A percentile compares a stretch with the other conserved stretches of the same genome.
These are phyloP conservation scores for Lindbergichthys nudifrons DNA, from an alignment of 2,797 vertebrate genomes.

Conservation along the genomic window DNA sequence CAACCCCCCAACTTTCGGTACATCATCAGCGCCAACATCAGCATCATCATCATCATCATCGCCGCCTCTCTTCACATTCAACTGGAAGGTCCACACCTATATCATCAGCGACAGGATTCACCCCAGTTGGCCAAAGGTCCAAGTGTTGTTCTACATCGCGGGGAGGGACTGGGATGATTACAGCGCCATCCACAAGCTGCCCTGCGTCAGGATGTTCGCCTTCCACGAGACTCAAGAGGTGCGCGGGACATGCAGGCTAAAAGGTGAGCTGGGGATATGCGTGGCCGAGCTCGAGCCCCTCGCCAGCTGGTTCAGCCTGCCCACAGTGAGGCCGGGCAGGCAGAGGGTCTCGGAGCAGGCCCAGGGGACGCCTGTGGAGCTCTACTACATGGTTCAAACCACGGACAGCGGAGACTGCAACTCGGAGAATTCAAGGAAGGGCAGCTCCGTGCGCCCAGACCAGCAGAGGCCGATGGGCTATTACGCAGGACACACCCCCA, in stretches of 20 bases:
- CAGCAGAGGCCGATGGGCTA: slow-evolving; percentile 81
- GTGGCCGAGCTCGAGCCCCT: slow-evolving; percentile 88
- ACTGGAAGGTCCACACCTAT: slow-evolving; percentile 88
- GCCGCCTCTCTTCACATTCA: slow-evolving; percentile 85
- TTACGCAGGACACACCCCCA: slow-evolving; percentile 84
- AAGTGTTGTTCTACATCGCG: slow-evolving; percentile 87
- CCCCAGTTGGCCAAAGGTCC: slow-evolving; percentile 88
- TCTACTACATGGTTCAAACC: slow-evolving; percentile 87
- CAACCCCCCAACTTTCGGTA: slow-evolving; percentile 62
- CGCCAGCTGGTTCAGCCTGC: slow-evolving; percentile 87
- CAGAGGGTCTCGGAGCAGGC: slow-evolving; percentile 83
- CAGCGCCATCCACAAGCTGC: slow-evolving; percentile 82
- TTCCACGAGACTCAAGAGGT: slow-evolving; percentile 90
- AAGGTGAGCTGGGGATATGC: slow-evolving; percentile 87
- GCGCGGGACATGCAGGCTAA: slow-evolving; percentile 84
- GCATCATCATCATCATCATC: slow-evolving; percentile 46
- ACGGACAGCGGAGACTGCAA: slow-evolving; percentile 82
- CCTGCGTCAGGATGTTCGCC: slow-evolving; percentile 87
- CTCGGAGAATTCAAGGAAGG: slow-evolving; percentile 86
- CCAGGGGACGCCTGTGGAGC: slow-evolving; percentile 87
- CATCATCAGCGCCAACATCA: slow-evolving; percentile 63
- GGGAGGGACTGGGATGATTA: slow-evolving; percentile 90
- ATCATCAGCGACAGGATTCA: slow-evolving; percentile 87
- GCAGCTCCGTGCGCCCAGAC: slow-evolving; percentile 83
- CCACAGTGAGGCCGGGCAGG: slow-evolving; percentile 85